These are phyloP conservation scores for Helicoverpa assulta DNA, from an alignment of 2,888 invertebrate species.

Conservation along the genomic window DNA sequence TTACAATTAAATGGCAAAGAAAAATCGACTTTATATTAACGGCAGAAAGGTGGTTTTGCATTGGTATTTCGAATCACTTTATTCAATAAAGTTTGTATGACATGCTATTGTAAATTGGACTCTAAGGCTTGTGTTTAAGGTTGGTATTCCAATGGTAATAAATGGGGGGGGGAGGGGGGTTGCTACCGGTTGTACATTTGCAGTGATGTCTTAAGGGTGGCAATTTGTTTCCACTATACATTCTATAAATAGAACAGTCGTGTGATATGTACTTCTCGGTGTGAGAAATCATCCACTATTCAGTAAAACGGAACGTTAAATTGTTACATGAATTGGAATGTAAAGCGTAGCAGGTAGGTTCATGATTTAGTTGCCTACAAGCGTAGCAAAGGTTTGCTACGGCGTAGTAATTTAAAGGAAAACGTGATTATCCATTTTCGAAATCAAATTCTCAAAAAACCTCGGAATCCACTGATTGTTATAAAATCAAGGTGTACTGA, in stretches of 20 bases:
- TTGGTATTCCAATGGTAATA: slow-evolving; percentile 65
- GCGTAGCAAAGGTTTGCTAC: background rate
- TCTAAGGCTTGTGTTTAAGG: slow-evolving; percentile 51
- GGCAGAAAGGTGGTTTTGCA: background rate
- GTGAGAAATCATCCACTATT: background rate
- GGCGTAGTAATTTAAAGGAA: background rate
- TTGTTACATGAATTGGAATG: background rate
- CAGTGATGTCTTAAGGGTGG: slow-evolving; percentile 72
- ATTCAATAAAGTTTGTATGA: slow-evolving; percentile 67
- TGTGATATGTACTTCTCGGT: slow-evolving; percentile 28
- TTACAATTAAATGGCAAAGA: slow-evolving; percentile 13
- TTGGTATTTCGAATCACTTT: slow-evolving; percentile 43
- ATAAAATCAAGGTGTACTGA: too few species aligned
- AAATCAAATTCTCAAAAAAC: background rate
- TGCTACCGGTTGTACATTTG: slow-evolving; percentile 76
- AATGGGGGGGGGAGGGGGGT: slow-evolving; percentile 77
- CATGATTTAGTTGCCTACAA: background rate
- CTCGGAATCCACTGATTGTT: too few species aligned
- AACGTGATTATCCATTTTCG: background rate
- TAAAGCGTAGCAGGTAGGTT: background rate
- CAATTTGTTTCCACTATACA: slow-evolving; percentile 74
- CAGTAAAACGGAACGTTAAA: background rate
- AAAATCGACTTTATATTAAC: slow-evolving; percentile 20
- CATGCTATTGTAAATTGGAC: slow-evolving; percentile 47
- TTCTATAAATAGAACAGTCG: slow-evolving; percentile 62